These are phyloP conservation scores for Octopus sinensis DNA, from an alignment of 1,140 invertebrate species.

Conservation along the genomic window DNA sequence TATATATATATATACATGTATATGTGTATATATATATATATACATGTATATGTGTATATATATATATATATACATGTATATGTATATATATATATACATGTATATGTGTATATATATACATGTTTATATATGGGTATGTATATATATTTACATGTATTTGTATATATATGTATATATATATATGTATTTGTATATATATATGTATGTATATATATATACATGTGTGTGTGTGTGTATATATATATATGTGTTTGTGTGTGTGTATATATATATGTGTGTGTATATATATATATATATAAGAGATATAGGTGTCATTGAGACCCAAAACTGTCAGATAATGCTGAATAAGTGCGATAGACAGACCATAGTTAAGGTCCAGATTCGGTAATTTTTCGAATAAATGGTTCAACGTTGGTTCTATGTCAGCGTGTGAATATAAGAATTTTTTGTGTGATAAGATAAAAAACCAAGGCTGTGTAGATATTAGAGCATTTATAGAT, in stretches of 20 bases:
- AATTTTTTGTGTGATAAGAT: too few relatives aligned
- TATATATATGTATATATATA: not conserved
- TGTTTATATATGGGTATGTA: not conserved
- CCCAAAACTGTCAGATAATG: too few relatives aligned
- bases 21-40: not conserved
- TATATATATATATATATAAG: too few relatives aligned
- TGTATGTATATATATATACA: not conserved
- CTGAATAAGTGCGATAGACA: too few relatives aligned
- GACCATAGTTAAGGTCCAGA: too few relatives aligned
- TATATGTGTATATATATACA: not conserved
- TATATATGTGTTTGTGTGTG: not conserved
- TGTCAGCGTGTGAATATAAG: too few relatives aligned
- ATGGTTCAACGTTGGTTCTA: too few relatives aligned
- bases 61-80: not conserved
- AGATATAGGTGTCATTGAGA: too few relatives aligned
- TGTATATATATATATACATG: not conserved
- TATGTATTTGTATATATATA: not conserved
- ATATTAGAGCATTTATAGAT: too few relatives aligned
- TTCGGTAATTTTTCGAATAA: too few relatives aligned
- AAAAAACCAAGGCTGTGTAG: too few relatives aligned
- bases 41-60: not conserved
- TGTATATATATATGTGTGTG: too few relatives aligned
- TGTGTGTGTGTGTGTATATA: not conserved
- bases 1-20: not conserved
- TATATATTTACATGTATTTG: not conserved